phyloP scores from a whole-genome alignment of 2,888 invertebrate species.

The Strigamia crassipes region DNA sequence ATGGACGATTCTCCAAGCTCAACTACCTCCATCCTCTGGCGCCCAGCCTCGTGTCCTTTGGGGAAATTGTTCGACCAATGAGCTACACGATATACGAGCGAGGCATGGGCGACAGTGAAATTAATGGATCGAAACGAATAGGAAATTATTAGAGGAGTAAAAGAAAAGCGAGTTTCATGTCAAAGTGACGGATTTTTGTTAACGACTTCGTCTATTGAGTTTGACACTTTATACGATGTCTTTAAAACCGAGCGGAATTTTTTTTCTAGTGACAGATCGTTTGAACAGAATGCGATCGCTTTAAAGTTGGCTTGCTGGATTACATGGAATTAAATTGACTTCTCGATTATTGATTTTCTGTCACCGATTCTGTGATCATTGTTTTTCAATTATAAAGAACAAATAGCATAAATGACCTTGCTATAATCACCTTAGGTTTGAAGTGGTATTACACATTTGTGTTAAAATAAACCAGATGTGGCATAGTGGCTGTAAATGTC shows the following conservation, averaged over 20 bases:
- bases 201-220: constrained; percentile 14
- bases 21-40: background rate
- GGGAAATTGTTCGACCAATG: constrained; percentile 26
- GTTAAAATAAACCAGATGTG: too few species aligned
- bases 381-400: background rate
- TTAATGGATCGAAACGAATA: constrained; percentile 13
- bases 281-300: background rate
- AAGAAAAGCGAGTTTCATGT: background rate
- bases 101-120: constrained; percentile 3
- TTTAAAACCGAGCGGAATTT: background rate
- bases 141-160: constrained; percentile 1
- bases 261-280: background rate
- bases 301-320: background rate
- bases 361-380: background rate
- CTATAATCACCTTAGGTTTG: too few species aligned
- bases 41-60: background rate
- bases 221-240: constrained; percentile 11
- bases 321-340: background rate
- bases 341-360: constrained; percentile 14
- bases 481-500: too few species aligned
- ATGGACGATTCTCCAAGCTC: background rate
- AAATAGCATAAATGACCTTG: too few species aligned
- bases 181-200: constrained; percentile 18
- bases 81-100: background rate
- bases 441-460: too few species aligned